phyloP scores from a whole-genome alignment of 2,888 invertebrate species.

The Drosophila stalkeri region DNA sequence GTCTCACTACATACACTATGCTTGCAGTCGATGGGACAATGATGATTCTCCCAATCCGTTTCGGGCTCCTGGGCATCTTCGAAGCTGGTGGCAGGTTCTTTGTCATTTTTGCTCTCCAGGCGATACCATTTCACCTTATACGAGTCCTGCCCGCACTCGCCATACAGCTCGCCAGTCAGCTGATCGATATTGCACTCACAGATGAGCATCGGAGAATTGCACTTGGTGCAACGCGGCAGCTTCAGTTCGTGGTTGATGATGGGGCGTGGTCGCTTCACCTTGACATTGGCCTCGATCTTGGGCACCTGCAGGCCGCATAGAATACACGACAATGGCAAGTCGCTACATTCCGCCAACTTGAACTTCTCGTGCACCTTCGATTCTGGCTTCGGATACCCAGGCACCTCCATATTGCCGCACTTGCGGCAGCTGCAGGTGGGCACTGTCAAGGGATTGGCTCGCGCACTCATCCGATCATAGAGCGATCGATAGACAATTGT shows the following conservation, averaged over 20 bases:
- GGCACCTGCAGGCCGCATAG: constrained; percentile 72
- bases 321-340: constrained; percentile 56
- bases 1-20: constrained; percentile 39
- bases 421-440: constrained; percentile 57
- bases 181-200: constrained; percentile 79
- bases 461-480: constrained; percentile 63
- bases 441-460: constrained; percentile 59
- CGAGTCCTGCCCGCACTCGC: constrained; percentile 81
- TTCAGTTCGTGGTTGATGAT: constrained; percentile 64
- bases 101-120: constrained; percentile 39
- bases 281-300: constrained; percentile 17
- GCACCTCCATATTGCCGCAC: constrained; percentile 56
- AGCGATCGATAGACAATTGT: constrained; percentile 62
- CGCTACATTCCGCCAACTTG: constrained; percentile 44
- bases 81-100: constrained; percentile 20
- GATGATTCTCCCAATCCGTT: constrained; percentile 67
- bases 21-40: constrained; percentile 80
- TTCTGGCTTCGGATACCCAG: constrained; percentile 44
- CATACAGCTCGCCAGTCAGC: constrained; percentile 65
- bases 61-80: constrained; percentile 54
- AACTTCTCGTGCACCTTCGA: constrained; percentile 35
- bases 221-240: constrained; percentile 59
- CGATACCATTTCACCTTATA: constrained; percentile 79
- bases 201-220: constrained; percentile 72
- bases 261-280: constrained; percentile 39